Percentiles rank a stretch among this genome's conserved stretches.
Evolutionary conservation across 1,140 invertebrate species (phyloP).

Genomic region (Apis mellifera): Amel_HAv3.1 CM009936.2:4815001-4815500

Average conservation of each 20-base stretch:
- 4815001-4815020: slow-evolving; percentile 96
- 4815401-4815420: slow-evolving; percentile 84
- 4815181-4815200: slow-evolving; percentile 90
- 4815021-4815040: slow-evolving; percentile 97
- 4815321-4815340: slow-evolving; percentile 70
- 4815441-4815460: slow-evolving; percentile 80
- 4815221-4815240: slow-evolving; percentile 91
- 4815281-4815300: slow-evolving; percentile 85
- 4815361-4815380: neutral
- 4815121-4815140: slow-evolving; percentile 10
- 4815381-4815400: slow-evolving; percentile 79
- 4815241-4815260: slow-evolving; percentile 87
- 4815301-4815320: slow-evolving; percentile 80
- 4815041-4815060: slow-evolving; percentile 98
- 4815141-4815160: slow-evolving; percentile 91
- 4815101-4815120: neutral
- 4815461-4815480: slow-evolving; percentile 87
- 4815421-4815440: slow-evolving; percentile 82
- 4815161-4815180: slow-evolving; percentile 92
- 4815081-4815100: slow-evolving; percentile 1
- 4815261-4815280: slow-evolving; percentile 86
- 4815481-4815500: slow-evolving; percentile 95
- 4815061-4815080: slow-evolving; percentile 90
- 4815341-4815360: neutral
- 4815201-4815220: slow-evolving; percentile 90